These are phyloP conservation scores for Ectemnius lituratus DNA, from an alignment of 2,888 invertebrate genomes.

Conservation along the genomic window DNA sequence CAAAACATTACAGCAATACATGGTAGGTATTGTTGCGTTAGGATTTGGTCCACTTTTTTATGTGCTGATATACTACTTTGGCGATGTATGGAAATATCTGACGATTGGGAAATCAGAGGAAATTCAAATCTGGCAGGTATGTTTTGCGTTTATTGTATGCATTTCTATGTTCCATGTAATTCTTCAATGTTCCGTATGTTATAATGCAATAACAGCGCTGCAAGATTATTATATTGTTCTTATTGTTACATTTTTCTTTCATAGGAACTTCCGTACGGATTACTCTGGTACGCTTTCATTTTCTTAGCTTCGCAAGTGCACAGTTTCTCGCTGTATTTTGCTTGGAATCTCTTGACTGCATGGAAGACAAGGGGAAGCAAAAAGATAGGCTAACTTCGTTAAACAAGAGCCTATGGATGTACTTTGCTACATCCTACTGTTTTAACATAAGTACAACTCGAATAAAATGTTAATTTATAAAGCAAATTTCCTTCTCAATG, in stretches of 20 bases:
- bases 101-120: constrained; percentile 84
- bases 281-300: constrained; percentile 95
- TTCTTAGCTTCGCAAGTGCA: constrained; percentile 93
- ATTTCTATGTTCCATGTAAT: constrained; percentile 2
- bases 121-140: constrained; percentile 90
- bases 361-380: constrained; percentile 89
- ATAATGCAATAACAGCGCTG: background rate
- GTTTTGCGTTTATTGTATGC: constrained; percentile 21
- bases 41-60: constrained; percentile 90
- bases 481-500: background rate
- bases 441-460: background rate
- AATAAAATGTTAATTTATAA: too few relatives aligned
- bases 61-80: constrained; percentile 89
- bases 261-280: constrained; percentile 92
- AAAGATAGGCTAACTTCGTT: constrained; percentile 82
- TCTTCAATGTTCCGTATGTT: too few relatives aligned
- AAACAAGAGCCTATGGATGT: background rate
- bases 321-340: constrained; percentile 90
- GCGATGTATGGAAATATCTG: constrained; percentile 90
- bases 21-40: constrained; percentile 88
- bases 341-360: constrained; percentile 88
- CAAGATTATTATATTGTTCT: background rate
- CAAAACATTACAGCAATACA: constrained; percentile 87
- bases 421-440: background rate
- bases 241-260: constrained; percentile 70